phyloP scores from a whole-genome alignment of 2,888 invertebrate genomes.

The Amblyjoppa fuscipennis region DNA sequence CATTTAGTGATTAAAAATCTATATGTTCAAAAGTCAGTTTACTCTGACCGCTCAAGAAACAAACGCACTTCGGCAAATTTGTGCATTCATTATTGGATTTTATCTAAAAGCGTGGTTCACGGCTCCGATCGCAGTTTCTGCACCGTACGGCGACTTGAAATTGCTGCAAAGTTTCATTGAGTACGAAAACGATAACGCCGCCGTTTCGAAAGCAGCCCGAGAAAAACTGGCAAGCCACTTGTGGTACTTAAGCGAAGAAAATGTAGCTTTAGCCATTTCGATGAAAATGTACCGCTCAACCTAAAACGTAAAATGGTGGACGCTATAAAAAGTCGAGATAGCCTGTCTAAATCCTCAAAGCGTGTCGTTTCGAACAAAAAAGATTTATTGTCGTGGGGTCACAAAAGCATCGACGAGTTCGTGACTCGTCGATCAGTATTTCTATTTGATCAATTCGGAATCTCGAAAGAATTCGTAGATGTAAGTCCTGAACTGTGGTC shows the following conservation, averaged over 20 bases:
- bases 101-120: constrained; percentile 72
- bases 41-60: constrained; percentile 64
- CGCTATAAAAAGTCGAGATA: neutral
- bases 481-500: too few species aligned
- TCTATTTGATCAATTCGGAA: too few species aligned
- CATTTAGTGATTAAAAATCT: constrained; percentile 75
- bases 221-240: constrained; percentile 48
- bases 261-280: constrained; percentile 50
- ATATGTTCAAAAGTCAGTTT: constrained; percentile 72
- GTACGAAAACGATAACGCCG: constrained; percentile 35
- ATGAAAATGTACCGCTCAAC: constrained; percentile 1
- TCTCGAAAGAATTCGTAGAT: too few species aligned
- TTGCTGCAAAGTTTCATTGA: constrained; percentile 66
- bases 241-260: constrained; percentile 60
- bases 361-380: neutral
- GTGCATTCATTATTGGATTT: constrained; percentile 71
- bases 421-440: neutral
- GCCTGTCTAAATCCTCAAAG: neutral
- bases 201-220: constrained; percentile 38
- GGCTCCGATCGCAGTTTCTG: constrained; percentile 61
- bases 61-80: constrained; percentile 67
- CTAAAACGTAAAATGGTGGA: neutral
- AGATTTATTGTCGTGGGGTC: neutral
- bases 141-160: constrained; percentile 70
- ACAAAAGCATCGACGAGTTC: neutral